phyloP scores from a whole-genome alignment of 2,888 invertebrate species.

The Acrocyrtus sp. region DNA sequence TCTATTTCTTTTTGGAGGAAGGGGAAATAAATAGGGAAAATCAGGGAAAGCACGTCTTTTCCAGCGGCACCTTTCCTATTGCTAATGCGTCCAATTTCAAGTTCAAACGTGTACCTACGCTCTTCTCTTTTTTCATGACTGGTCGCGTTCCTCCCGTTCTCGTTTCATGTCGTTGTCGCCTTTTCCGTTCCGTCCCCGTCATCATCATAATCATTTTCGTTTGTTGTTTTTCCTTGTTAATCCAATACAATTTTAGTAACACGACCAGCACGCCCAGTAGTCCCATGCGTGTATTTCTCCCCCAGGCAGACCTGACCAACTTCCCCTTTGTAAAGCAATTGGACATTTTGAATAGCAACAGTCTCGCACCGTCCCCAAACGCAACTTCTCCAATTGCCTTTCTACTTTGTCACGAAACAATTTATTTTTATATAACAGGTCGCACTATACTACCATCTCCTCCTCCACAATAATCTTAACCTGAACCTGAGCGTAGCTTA shows the following conservation, averaged over 20 bases:
- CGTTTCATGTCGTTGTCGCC: too few relatives aligned
- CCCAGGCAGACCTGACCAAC: not conserved
- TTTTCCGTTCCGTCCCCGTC: not conserved
- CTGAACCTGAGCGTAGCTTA: not conserved
- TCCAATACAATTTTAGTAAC: not conserved
- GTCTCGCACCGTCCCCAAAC: not conserved
- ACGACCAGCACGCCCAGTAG: not conserved
- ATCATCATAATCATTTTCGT: slow-evolving; percentile 25
- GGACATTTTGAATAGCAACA: slow-evolving; percentile 19
- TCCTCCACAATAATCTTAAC: slow-evolving; percentile 6
- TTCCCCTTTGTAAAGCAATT: slow-evolving; percentile 3
- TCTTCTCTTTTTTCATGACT: too few relatives aligned
- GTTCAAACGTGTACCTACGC: too few relatives aligned
- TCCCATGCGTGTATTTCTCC: not conserved
- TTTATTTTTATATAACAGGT: slow-evolving; percentile 31
- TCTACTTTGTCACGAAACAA: slow-evolving; percentile 34
- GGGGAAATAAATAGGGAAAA: too few relatives aligned
- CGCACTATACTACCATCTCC: not conserved
- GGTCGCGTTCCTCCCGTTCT: too few relatives aligned
- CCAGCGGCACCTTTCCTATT: slow-evolving; percentile 27
- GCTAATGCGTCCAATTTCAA: slow-evolving; percentile 21
- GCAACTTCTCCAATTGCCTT: slow-evolving; percentile 4
- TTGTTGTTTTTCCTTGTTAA: slow-evolving; percentile 17
- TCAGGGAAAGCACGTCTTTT: slow-evolving; percentile 39
- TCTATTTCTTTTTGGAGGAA: too few relatives aligned